Base-by-base conservation (phyloP, 53 echinoderm and acorn worm genomes). In the Patiria pectinifera region DNA sequence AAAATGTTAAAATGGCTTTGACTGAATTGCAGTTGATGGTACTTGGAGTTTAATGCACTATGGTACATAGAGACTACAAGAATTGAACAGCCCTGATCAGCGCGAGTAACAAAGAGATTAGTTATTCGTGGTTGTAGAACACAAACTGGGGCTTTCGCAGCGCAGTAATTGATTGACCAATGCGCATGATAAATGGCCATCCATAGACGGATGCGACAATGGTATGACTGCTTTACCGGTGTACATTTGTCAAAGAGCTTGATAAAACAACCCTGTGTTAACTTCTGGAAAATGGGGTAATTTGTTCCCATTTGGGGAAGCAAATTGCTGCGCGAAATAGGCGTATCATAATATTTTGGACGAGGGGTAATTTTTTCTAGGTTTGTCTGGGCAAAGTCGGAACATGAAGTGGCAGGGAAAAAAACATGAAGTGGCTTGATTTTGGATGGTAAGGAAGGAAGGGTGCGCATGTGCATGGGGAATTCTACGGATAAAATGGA, bases 161-260 rank as follows among this genome's bases (percentile, higher is more conserved):
- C 24, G 76, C 16, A 62, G 59, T 59, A 61, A 88, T 78, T 88
- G 59, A 88, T 78, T 61, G 46, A 88, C 76, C 88, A 88, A 88
- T 88, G 0, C 61, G 43, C 10, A 44, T 78, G 88, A 88, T 88
- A 60, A 88, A 88, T 78, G 78, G 61, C 78, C 45, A 15, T 43
- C 77, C 11, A 3, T 45, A 78, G 78, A 35, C 88, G 78, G 78
- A 88, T 43, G 59, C 23, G 45, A 78, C 59, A 76, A 59, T 35
- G 77, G 18, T 15, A 43, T 76, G 76, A 76, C 75, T 58, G 74
- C 35, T 58, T 35, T 21, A 35, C 59, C 49, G 21, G 60, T 26
- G 61, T 77, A 26, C 78, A 88, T 88, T 88, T 88, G 77, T 88
- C 88, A 88, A 59, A 77, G 0, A 18, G 6, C 9, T 8, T 53